Conservation (phyloP, 2,797 vertebrate species). For the Gadopsis marmoratus region DNA sequence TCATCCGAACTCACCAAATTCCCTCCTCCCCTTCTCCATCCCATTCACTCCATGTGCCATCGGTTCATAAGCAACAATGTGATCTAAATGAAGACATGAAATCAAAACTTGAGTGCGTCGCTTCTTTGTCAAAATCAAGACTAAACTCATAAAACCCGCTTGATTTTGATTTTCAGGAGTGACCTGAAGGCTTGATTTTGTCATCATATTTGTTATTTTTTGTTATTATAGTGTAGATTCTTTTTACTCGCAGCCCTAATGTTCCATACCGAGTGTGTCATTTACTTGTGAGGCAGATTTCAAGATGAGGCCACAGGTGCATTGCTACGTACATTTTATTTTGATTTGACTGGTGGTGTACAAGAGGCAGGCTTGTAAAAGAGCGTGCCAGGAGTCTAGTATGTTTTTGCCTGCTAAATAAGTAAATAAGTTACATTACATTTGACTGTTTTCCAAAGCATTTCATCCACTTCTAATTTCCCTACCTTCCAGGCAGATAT, state of each 20-base stretch:
- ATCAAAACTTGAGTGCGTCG: slow-evolving; percentile 68
- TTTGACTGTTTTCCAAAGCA: slow-evolving; percentile 12
- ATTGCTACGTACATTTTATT: not conserved
- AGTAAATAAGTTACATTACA: not conserved
- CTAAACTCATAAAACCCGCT: not conserved
- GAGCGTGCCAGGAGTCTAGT: not conserved
- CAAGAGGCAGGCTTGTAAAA: not conserved
- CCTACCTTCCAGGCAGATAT: not conserved
- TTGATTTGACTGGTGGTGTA: not conserved
- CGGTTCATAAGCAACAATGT: slow-evolving; percentile 63
- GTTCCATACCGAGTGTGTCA: slow-evolving; percentile 24
- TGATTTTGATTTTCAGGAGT: slow-evolving; percentile 28
- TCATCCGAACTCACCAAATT: slow-evolving; percentile 8
- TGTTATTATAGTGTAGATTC: slow-evolving; percentile 10
- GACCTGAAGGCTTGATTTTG: slow-evolving; percentile 71
- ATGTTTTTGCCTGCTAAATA: not conserved
- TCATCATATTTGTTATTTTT: slow-evolving; percentile 46
- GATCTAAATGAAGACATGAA: slow-evolving; percentile 49
- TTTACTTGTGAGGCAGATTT: slow-evolving; percentile 72
- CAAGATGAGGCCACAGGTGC: slow-evolving; percentile 54
- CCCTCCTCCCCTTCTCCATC: slow-evolving; percentile 60
- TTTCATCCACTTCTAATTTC: slow-evolving; percentile 11
- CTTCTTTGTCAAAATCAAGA: slow-evolving; percentile 24
- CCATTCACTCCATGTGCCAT: slow-evolving; percentile 75
- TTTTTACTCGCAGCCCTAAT: slow-evolving; percentile 13